Base-by-base conservation (phyloP, 2,113 vertebrate species). In the Aythya baeri region DNA sequence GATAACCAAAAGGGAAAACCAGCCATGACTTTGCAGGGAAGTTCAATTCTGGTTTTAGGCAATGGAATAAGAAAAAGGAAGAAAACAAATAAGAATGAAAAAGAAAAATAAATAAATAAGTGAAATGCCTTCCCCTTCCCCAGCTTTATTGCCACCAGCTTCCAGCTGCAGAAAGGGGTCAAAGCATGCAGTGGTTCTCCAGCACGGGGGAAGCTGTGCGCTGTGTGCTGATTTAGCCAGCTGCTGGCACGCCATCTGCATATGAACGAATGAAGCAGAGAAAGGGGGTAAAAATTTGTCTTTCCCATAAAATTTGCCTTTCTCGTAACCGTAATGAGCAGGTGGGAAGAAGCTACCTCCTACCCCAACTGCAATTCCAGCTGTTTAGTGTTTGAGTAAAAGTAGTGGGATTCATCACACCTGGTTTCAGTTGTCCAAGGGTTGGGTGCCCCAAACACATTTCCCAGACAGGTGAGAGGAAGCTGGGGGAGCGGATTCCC, bases 331-430 rank as follows among this genome's bases (percentile, higher is more conserved):
- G 29, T 3, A 3, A 25, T 2, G 15, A 67, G 17, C 22, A 8
- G 13, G 2, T 27, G 49, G 58, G 29, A 17, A 21, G 34, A 49
- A 66, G 72, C 7, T 34, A 21, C 1, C 13, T n/a, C 32, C 29
- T 21, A 50, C 7, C 31, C 65, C 34, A 2, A 2, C 0, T 36
- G 46, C 31, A 55, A 63, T n/a, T 84, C 18, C 61, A 44, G 50
- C 25, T n/a, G 0, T 11, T 27, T 31, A 0, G 4, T 2, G 15
- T 13, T 15, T 0, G 0, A 83, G 46, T 41, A 32, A 74, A 58
- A 63, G 22, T 43, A 55, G 15, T 0, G 6, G 34, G 58, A 25
- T 34, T 21, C 36, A 17, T 32, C 46, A 16, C 41, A 12, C 16
- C 10, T 6, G 59, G 16, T 17, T 76, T 11, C 57, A 68, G 61